These are phyloP conservation scores for Pegoplata infirma DNA, from an alignment of 2,888 invertebrate species.

Conservation along the genomic window DNA sequence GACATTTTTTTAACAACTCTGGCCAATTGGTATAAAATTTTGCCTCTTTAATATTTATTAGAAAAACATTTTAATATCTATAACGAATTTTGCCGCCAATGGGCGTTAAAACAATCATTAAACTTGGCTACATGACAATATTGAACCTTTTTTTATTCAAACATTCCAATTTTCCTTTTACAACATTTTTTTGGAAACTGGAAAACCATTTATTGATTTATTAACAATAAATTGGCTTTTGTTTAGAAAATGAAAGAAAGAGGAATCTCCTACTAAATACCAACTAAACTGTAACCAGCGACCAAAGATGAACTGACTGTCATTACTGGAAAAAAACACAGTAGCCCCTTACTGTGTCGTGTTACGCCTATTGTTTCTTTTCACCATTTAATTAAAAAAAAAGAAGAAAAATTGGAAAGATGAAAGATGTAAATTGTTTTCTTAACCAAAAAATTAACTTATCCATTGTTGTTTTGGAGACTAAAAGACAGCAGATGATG, in stretches of 20 bases:
- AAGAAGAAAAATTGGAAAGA: too few relatives aligned
- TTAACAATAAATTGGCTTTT: constrained; percentile 45
- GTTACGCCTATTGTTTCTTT: constrained; percentile 63
- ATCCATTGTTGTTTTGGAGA: constrained; percentile 51
- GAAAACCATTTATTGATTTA: constrained; percentile 44
- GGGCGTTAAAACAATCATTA: constrained; percentile 54
- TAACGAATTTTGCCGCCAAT: constrained; percentile 51
- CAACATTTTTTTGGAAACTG: constrained; percentile 3
- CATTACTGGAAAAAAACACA: constrained; percentile 35
- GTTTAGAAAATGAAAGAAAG: background rate
- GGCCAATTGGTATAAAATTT: too few relatives aligned
- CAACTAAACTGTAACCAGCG: constrained; percentile 18
- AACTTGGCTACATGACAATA: constrained; percentile 40
- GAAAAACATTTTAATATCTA: constrained; percentile 31
- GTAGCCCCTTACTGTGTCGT: constrained; percentile 65
- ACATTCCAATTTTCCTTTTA: background rate
- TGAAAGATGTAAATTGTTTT: too few relatives aligned
- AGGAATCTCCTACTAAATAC: constrained; percentile 57
- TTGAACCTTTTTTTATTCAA: background rate
- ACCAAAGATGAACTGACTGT: constrained; percentile 22
- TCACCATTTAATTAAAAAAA: constrained; percentile 44
- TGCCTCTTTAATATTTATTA: too few relatives aligned
- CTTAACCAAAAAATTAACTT: constrained; percentile 53
- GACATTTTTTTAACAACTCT: too few relatives aligned
- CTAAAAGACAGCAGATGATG: background rate